phyloP scores from a whole-genome alignment of 2,888 invertebrate species.

The Synanthedon myopaeformis region DNA sequence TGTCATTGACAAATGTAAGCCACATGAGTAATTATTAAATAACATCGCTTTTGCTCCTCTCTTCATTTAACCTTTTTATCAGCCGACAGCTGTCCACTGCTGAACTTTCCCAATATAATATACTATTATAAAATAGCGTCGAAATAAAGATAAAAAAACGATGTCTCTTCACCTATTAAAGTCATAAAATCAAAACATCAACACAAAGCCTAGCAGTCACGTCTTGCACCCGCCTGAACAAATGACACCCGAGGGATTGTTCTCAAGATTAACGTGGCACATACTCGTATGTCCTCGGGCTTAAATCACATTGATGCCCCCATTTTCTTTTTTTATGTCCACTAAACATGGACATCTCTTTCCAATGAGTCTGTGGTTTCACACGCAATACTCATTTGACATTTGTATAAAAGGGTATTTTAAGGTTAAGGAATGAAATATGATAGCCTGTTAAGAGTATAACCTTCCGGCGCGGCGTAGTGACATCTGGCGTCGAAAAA shows the following conservation, averaged over 20 bases:
- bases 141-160: background rate
- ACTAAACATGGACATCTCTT: conserved; percentile 34
- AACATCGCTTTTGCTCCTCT: no score
- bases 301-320: conserved; percentile 59
- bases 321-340: conserved; percentile 44
- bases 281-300: conserved; percentile 54
- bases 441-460: no score
- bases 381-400: conserved; percentile 7
- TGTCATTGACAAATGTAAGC: no score
- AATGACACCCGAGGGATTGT: conserved; percentile 50
- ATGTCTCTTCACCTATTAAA: background rate
- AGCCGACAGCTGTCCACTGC: no score
- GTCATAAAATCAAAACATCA: background rate
- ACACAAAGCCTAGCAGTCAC: conserved; percentile 36
- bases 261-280: conserved; percentile 53
- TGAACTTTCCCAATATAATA: no score
- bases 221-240: conserved; percentile 20
- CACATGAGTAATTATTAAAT: no score
- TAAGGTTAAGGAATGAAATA: no score
- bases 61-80: no score
- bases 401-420: no score
- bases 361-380: conserved; percentile 33
- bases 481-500: no score
- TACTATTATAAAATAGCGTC: no score
- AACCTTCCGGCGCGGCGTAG: no score